Evolutionary conservation across 1,140 invertebrate genomes (phyloP), one percentile per base, ranked within the genome.

Genomic region (Calliphora vicina): DNA sequence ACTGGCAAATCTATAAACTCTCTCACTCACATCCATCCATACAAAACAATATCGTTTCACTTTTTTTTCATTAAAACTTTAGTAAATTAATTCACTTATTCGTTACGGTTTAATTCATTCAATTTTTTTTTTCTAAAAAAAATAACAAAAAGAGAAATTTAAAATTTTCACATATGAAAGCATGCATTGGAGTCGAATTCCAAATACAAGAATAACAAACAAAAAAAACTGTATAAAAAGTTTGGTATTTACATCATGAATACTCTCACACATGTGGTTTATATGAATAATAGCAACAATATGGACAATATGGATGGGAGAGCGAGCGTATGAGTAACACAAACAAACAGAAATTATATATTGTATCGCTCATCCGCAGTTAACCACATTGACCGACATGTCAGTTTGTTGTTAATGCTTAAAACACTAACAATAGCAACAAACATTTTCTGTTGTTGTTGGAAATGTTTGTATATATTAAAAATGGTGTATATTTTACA

Each of bases 381-480:
- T 76, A 76, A 76, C 73, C 73, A 43, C 73, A 43, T 43, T 76
- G 73, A 76, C 73, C 73, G 20, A 35, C 73, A 76, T 76, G 73
- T 35, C 73, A 76, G 73, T 76, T 76, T 43, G 73, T 76, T 43
- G 73, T 76, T 76, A n/a, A 76, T 43, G 73, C 27, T 43, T 43
- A 67, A 23, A 67, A 67, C 61, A 20, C 61, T 57, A n/a, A n/a
- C n/a, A 17, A 57, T 13, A 57, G 5, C 12, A 23, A 20, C 61
- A 67, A 67, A 25, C 9, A 67, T 67, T 67, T 67, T 25, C 23
- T 67, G 2, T 57, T 57, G 50, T 15, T 57, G 50, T 57, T 35
- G 50, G 3, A n/a, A 17, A 57, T 57, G 50, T 57, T 1, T 57
- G 50, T 35, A 5, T 57, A n/a, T 15, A 15, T 17, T n/a, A 57